These are phyloP conservation scores for Caenorhabditis briggsae DNA, from an alignment of 1,140 invertebrate species.

Conservation along the genomic window DNA sequence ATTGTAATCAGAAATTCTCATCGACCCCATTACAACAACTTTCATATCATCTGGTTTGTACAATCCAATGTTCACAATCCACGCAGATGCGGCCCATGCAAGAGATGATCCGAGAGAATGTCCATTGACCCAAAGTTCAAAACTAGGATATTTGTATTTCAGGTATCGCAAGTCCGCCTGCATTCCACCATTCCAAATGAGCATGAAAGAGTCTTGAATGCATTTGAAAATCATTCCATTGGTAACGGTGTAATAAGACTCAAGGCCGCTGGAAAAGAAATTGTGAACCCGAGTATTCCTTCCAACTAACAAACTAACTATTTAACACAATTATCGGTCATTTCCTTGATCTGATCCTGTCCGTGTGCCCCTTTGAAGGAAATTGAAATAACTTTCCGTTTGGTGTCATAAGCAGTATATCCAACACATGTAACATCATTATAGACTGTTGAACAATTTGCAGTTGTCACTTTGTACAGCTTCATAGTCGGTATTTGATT, in stretches of 20 bases:
- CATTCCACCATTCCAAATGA: conserved; percentile 64
- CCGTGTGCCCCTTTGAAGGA: conserved; percentile 27
- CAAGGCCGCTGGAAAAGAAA: conserved; percentile 9
- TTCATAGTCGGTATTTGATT: conserved; percentile 30
- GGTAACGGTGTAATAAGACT: conserved; percentile 3
- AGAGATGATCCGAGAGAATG: conserved; percentile 59
- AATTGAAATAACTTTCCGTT: conserved; percentile 18
- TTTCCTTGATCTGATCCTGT: conserved; percentile 32
- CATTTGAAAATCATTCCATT: conserved; percentile 8
- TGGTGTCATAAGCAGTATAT: conserved; percentile 1
- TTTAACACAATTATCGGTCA: background rate
- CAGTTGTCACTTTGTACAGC: background rate
- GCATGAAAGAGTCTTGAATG: conserved; percentile 64
- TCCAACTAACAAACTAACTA: background rate
- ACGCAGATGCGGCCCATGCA: conserved; percentile 43
- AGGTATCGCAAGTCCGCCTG: conserved; percentile 54
- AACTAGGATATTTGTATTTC: conserved; percentile 61
- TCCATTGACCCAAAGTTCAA: conserved; percentile 58
- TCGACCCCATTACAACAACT: conserved; percentile 40
- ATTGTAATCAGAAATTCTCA: conserved; percentile 45
- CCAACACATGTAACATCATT: conserved; percentile 38
- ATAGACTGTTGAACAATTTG: conserved; percentile 17
- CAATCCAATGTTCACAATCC: conserved; percentile 38
- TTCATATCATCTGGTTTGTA: conserved; percentile 44
- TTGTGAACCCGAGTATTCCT: background rate